phyloP scores from a whole-genome alignment of 2,113 vertebrate species.

The Aramus guarauna region DNA sequence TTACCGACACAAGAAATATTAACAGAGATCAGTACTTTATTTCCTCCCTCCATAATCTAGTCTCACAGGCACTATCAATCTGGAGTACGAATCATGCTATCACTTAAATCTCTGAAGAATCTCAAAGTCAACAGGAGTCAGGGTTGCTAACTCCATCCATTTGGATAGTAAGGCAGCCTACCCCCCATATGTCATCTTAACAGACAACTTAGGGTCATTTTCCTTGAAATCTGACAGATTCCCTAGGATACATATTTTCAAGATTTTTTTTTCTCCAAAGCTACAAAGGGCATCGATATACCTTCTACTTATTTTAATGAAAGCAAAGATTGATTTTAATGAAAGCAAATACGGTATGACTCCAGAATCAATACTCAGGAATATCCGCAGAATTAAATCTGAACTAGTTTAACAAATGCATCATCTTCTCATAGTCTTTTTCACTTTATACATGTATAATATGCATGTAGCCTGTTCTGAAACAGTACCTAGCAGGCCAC shows the following conservation, averaged over 20 bases:
- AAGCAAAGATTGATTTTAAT: background rate
- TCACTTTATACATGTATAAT: background rate
- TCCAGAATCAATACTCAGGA: background rate
- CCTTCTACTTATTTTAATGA: background rate
- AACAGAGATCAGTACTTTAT: background rate
- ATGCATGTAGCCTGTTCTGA: background rate
- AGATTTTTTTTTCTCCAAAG: background rate
- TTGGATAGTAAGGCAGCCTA: background rate
- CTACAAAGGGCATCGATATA: background rate
- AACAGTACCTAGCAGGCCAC: background rate
- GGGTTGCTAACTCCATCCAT: background rate
- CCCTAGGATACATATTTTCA: background rate
- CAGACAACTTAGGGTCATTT: fast-evolving
- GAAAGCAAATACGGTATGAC: background rate
- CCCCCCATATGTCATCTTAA: background rate
- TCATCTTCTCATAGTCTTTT: background rate
- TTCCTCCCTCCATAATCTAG: background rate
- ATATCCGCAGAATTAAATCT: background rate
- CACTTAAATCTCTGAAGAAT: background rate
- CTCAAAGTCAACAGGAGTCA: background rate
- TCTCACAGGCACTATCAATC: background rate
- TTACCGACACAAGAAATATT: background rate
- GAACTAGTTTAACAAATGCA: background rate
- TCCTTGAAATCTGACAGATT: background rate
- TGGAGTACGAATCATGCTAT: background rate